Percentiles rank a stretch among this genome's conserved stretches.
phyloP scores from a whole-genome alignment of 2,888 invertebrate species.

The Blera fallax region DNA sequence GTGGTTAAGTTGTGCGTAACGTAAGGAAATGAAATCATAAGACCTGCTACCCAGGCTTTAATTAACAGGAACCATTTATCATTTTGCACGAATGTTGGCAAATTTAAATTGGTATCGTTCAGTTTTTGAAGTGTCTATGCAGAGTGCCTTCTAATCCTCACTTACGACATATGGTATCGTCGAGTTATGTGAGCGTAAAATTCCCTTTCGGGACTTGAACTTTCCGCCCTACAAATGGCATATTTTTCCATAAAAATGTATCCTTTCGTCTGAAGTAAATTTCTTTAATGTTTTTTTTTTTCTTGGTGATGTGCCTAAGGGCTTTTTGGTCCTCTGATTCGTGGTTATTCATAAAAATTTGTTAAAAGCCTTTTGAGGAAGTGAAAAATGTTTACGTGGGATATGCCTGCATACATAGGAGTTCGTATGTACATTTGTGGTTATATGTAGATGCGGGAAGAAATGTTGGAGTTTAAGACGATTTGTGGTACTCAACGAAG shows the following conservation, averaged over 20 bases:
- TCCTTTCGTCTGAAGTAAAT: not conserved
- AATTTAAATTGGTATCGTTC: not conserved
- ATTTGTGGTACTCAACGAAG: too few relatives aligned
- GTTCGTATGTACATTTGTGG: too few relatives aligned
- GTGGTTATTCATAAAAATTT: slow-evolving; percentile 21
- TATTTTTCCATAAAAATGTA: not conserved
- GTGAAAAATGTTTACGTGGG: not conserved
- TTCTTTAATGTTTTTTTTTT: not conserved
- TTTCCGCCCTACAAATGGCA: not conserved
- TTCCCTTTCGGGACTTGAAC: not conserved
- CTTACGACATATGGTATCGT: not conserved
- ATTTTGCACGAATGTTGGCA: not conserved
- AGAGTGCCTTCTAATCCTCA: not conserved
- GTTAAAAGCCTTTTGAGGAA: not conserved
- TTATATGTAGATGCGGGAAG: too few relatives aligned
- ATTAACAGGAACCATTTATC: slow-evolving; percentile 13
- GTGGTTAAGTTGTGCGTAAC: not conserved
- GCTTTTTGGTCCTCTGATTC: not conserved
- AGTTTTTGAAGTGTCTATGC: too few relatives aligned
- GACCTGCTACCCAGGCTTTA: not conserved
- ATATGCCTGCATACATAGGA: not conserved
- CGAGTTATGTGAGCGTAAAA: not conserved
- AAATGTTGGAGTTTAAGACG: too few relatives aligned
- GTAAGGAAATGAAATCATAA: not conserved
- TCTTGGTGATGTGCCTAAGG: not conserved